phyloP scores from a whole-genome alignment of 2,113 vertebrate genomes.

The Irena cyanogastra region DNA sequence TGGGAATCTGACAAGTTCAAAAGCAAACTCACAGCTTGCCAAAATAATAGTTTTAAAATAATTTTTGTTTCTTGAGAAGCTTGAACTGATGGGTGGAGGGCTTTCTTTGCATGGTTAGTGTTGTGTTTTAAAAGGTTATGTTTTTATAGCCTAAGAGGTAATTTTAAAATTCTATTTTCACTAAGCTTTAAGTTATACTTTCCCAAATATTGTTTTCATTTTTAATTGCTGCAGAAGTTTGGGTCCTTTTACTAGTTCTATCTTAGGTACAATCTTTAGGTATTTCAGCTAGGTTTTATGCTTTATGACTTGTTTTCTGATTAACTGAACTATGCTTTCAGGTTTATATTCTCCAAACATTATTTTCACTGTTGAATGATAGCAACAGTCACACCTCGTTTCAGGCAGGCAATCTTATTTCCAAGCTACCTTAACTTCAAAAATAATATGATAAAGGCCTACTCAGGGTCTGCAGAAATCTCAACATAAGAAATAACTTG shows the following conservation, averaged over 20 bases:
- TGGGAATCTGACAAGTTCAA: background rate
- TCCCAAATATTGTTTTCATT: background rate
- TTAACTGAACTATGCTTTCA: background rate
- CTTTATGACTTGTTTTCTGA: background rate
- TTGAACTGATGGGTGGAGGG: background rate
- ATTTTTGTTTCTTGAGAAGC: background rate
- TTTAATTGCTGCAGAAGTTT: background rate
- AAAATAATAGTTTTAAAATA: background rate
- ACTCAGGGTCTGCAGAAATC: background rate
- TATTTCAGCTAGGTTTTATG: background rate
- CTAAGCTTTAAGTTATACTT: background rate
- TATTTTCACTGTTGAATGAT: background rate
- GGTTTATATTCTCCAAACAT: background rate
- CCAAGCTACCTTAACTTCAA: background rate
- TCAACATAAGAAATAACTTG: background rate
- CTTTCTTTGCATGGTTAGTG: background rate
- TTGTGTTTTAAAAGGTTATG: background rate
- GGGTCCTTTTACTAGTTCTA: background rate
- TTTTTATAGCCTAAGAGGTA: background rate
- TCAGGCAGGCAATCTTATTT: background rate
- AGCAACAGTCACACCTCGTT: background rate
- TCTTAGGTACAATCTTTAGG: background rate
- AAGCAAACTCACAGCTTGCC: background rate
- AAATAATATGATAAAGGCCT: background rate
- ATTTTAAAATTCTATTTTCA: background rate